Percentiles rank a stretch among this genome's conserved stretches.
These are phyloP conservation scores for Caenorhabditis panamensis DNA, from an alignment of 2,888 invertebrate species.

Conservation along the genomic window DNA sequence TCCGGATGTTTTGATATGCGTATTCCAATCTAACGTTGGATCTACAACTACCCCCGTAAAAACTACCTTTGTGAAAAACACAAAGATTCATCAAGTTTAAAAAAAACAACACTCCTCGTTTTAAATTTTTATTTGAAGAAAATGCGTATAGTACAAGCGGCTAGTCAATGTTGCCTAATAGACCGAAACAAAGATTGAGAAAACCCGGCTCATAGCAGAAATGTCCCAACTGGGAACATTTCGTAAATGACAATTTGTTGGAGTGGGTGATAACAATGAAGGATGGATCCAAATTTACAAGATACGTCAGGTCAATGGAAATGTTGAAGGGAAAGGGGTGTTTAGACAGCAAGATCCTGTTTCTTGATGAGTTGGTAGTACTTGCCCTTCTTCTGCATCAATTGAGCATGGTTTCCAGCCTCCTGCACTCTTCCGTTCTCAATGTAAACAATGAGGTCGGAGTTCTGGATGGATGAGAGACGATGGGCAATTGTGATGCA, in stretches of 20 bases:
- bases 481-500: conserved; percentile 79
- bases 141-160: conserved; percentile 9
- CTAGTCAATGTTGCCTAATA: conserved; percentile 35
- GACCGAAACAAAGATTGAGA: conserved; percentile 5
- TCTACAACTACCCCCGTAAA: no score
- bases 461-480: conserved; percentile 77
- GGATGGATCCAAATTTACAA: conserved; percentile 47
- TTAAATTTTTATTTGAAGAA: conserved; percentile 18
- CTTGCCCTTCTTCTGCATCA: conserved; percentile 70
- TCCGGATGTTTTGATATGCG: no score
- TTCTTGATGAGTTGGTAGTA: conserved; percentile 72
- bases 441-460: conserved; percentile 76
- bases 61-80: no score
- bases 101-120: no score
- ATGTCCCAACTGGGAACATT: conserved; percentile 8
- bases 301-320: conserved; percentile 15
- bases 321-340: not conserved
- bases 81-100: no score
- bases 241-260: not conserved
- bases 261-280: conserved; percentile 4
- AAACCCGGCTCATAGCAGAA: conserved; percentile 48
- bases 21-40: no score
- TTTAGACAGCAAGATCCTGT: conserved; percentile 66
- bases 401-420: conserved; percentile 72
- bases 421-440: conserved; percentile 72